Conservation (phyloP, 2,888 invertebrate species). For the Tenthredo mesomela region DNA sequence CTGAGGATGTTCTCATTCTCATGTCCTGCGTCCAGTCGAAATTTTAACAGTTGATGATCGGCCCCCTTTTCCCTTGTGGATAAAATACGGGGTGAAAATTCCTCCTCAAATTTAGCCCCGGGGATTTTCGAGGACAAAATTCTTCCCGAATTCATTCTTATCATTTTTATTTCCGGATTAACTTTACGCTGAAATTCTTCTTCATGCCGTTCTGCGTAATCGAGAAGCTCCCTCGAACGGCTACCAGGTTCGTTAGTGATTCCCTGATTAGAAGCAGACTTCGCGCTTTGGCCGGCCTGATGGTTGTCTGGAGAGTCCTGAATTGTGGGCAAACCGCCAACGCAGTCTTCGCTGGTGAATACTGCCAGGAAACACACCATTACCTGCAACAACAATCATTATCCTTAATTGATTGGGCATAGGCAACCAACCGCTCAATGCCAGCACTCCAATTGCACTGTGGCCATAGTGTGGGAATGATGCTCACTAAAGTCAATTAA, state of each 20-base stretch:
- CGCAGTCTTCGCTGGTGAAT: slow-evolving; percentile 55
- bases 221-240: slow-evolving; percentile 52
- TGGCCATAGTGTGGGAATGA: not conserved
- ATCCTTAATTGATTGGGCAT: slow-evolving; percentile 57
- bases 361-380: slow-evolving; percentile 56
- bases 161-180: not conserved
- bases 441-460: not conserved
- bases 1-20: not conserved
- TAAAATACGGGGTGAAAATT: not conserved
- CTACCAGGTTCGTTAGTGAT: slow-evolving; percentile 58
- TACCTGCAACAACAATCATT: slow-evolving; percentile 60
- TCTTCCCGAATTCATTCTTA: not conserved
- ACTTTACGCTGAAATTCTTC: slow-evolving; percentile 30
- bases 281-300: slow-evolving; percentile 55
- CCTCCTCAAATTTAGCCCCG: not conserved
- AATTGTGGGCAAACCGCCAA: slow-evolving; percentile 54
- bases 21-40: not conserved
- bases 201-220: slow-evolving; percentile 56
- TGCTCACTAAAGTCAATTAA: slow-evolving; percentile 31
- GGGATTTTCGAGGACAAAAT: not conserved
- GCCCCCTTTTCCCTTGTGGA: not conserved
- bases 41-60: slow-evolving; percentile 1
- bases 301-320: slow-evolving; percentile 45
- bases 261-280: slow-evolving; percentile 59
- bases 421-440: slow-evolving; percentile 35